A percentile compares a stretch with the other conserved stretches of the same genome.
Evolutionary conservation across 2,888 invertebrate species (phyloP).

Genomic region (Cryptophagus acutangulus): DNA sequence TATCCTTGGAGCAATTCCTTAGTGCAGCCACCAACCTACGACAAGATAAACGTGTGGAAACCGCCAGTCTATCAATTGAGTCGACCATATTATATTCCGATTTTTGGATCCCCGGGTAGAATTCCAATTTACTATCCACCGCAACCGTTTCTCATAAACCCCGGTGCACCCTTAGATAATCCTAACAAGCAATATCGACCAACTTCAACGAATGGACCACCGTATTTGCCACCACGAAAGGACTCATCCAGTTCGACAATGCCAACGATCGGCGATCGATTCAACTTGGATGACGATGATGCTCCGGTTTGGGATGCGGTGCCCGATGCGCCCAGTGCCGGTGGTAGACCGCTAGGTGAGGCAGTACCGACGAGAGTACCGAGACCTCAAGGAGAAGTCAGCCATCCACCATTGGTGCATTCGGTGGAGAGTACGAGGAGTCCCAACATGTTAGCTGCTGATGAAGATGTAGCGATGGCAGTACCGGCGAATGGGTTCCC

Average conservation of each 20-base stretch:
- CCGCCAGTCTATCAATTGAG: constrained; percentile 34
- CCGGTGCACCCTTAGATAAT: constrained; percentile 34
- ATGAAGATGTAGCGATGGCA: background rate
- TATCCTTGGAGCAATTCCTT: constrained; percentile 12
- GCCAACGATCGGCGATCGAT: background rate
- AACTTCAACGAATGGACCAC: constrained; percentile 21
- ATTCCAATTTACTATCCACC: constrained; percentile 41
- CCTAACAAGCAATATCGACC: constrained; percentile 21
- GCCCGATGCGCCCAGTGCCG: constrained; percentile 4
- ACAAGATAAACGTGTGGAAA: constrained; percentile 31
- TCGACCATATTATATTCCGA: constrained; percentile 43
- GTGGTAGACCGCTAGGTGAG: constrained; percentile 9
- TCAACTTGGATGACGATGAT: constrained; percentile 25
- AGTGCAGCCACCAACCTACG: constrained; percentile 21
- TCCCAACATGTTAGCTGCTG: background rate
- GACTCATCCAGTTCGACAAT: constrained; percentile 12
- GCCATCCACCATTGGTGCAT: constrained; percentile 31
- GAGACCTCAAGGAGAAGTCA: constrained; percentile 11
- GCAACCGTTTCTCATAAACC: constrained; percentile 34
- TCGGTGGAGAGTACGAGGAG: constrained; percentile 11
- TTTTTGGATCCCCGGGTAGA: constrained; percentile 36
- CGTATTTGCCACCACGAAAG: constrained; percentile 35
- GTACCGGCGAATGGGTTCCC: background rate
- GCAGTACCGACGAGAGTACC: constrained; percentile 18
- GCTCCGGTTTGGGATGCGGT: constrained; percentile 39